phyloP scores from a whole-genome alignment of 2,888 invertebrate species.

The Macroteleia sp. region DNA sequence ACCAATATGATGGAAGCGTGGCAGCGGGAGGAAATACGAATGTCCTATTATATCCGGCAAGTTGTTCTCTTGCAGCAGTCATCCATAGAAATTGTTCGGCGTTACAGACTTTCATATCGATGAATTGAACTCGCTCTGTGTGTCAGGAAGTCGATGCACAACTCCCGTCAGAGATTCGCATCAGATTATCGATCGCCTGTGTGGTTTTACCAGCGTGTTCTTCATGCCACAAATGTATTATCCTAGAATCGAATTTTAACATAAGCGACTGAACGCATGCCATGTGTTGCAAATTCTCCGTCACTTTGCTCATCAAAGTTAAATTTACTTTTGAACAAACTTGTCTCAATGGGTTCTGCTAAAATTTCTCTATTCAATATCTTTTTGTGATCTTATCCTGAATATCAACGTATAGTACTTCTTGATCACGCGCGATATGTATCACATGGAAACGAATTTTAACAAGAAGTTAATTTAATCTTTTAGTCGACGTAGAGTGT shows the following conservation, averaged over 20 bases:
- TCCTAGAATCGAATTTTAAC: constrained; percentile 49
- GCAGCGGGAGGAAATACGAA: constrained; percentile 48
- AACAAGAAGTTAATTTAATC: too few relatives aligned
- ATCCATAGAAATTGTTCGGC: constrained; percentile 44
- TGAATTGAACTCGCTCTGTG: constrained; percentile 38
- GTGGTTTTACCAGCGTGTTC: constrained; percentile 43
- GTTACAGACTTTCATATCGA: constrained; percentile 53
- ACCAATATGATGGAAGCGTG: constrained; percentile 55
- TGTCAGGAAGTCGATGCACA: constrained; percentile 36
- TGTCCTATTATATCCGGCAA: constrained; percentile 60
- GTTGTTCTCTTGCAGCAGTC: constrained; percentile 46
- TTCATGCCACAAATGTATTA: constrained; percentile 50
- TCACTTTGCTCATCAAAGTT: constrained; percentile 35
- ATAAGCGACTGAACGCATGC: constrained; percentile 32
- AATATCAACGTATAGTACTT: too few relatives aligned
- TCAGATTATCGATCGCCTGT: constrained; percentile 47
- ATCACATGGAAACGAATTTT: too few relatives aligned
- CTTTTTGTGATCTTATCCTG: too few relatives aligned
- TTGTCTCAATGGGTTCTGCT: constrained; percentile 1
- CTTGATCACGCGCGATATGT: too few relatives aligned
- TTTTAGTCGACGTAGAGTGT: too few relatives aligned
- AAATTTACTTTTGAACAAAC: constrained; percentile 34
- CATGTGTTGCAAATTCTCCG: constrained; percentile 22
- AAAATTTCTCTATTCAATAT: neutral
- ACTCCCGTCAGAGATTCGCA: constrained; percentile 51